Evolutionary conservation across 2,888 invertebrate genomes (phyloP).

Genomic region (Hybos culiciformis): DNA sequence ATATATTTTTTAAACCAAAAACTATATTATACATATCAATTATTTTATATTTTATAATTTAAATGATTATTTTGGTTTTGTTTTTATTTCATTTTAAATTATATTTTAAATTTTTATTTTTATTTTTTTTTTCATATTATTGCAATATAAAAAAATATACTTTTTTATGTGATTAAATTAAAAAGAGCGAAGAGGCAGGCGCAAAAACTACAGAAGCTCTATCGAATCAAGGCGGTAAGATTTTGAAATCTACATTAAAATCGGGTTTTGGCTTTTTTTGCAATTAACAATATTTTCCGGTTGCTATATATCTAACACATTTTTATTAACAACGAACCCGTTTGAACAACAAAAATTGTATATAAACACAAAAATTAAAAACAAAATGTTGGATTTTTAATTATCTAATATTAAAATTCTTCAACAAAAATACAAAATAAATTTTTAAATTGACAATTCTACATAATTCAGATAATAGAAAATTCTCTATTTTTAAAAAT

Average conservation of each 20-base stretch:
- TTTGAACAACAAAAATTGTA: not conserved
- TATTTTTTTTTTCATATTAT: constrained; percentile 11
- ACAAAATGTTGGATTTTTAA: no score
- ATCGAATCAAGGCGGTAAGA: constrained; percentile 91
- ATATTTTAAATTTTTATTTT: constrained; percentile 4
- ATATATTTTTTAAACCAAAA: no score
- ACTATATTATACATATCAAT: no score
- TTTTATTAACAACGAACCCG: no score
- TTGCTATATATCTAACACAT: no score
- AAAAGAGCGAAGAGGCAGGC: constrained; percentile 84
- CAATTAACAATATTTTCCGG: no score
- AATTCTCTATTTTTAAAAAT: constrained; percentile 9
- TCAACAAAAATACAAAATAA: no score
- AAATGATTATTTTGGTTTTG: not conserved
- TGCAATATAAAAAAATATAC: constrained; percentile 14
- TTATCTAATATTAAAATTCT: no score
- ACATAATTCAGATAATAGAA: constrained; percentile 13
- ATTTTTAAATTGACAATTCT: not conserved
- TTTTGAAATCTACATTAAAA: constrained; percentile 21
- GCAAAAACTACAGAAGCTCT: constrained; percentile 80
- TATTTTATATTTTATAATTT: not conserved
- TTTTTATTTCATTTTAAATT: not conserved
- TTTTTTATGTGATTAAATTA: no score
- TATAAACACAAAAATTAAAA: not conserved
- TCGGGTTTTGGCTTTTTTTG: constrained; percentile 12